These are phyloP conservation scores for Azorinus chamasolen DNA, from an alignment of 2,888 invertebrate species.

Conservation along the genomic window DNA sequence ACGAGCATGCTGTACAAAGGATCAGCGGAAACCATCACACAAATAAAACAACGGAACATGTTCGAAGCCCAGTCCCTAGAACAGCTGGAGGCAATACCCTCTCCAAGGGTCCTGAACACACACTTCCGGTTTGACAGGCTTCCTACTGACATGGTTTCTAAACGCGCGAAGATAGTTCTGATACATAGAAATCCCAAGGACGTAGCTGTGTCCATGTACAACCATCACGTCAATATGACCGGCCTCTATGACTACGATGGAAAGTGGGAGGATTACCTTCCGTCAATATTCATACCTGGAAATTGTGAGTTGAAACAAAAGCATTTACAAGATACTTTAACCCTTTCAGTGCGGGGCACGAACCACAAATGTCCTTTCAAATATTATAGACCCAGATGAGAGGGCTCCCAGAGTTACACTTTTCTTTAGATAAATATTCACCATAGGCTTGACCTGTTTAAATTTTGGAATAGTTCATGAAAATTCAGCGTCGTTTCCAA, in stretches of 20 bases:
- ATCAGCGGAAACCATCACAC: conserved; percentile 38
- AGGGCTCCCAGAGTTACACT: too few species aligned
- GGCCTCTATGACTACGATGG: conserved; percentile 35
- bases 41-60: conserved; percentile 32
- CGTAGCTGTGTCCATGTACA: conserved; percentile 41
- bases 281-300: background rate
- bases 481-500: too few species aligned
- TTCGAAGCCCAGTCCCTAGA: conserved; percentile 28
- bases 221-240: conserved; percentile 17
- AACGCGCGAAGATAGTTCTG: conserved; percentile 34
- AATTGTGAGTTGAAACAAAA: too few species aligned
- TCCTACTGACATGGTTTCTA: conserved; percentile 29
- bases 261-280: conserved; percentile 39
- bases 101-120: conserved; percentile 49
- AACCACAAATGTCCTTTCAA: too few species aligned
- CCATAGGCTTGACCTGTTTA: too few species aligned
- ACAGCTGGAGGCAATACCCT: conserved; percentile 19
- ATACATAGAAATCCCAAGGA: conserved; percentile 49
- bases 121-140: conserved; percentile 32
- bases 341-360: too few species aligned
- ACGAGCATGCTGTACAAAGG: conserved; percentile 35
- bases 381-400: too few species aligned
- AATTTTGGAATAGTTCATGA: too few species aligned
- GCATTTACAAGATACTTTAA: too few species aligned
- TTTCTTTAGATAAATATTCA: too few species aligned